Percentiles rank a stretch among this genome's conserved stretches.
phyloP scores from a whole-genome alignment of 2,797 vertebrate genomes.

The Neosalanx taihuensis region DNA sequence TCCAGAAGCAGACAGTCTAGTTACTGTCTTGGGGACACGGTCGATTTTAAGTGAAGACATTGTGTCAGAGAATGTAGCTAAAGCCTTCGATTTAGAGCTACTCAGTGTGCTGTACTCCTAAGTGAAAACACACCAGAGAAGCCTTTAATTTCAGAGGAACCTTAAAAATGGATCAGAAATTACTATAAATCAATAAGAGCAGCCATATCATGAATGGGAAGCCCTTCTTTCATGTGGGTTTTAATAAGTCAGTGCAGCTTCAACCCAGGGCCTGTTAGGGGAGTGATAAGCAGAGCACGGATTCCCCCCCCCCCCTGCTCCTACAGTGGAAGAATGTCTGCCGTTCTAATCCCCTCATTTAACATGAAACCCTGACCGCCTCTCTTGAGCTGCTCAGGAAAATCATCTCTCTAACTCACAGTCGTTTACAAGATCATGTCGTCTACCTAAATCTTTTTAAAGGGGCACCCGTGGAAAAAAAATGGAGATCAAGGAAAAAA shows the following conservation, averaged over 20 bases:
- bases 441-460: slow-evolving; percentile 48
- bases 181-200: slow-evolving; percentile 25
- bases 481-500: slow-evolving; percentile 39
- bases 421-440: slow-evolving; percentile 51
- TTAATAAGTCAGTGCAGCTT: slow-evolving; percentile 24
- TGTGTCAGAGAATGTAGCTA: background rate
- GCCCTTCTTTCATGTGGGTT: slow-evolving; percentile 26
- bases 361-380: slow-evolving; percentile 36
- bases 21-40: background rate
- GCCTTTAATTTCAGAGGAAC: slow-evolving; percentile 2
- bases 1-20: background rate
- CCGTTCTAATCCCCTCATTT: slow-evolving; percentile 53
- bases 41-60: background rate
- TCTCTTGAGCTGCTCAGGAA: slow-evolving; percentile 23
- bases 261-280: slow-evolving; percentile 31
- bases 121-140: background rate
- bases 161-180: slow-evolving; percentile 30
- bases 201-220: background rate
- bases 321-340: slow-evolving; percentile 23
- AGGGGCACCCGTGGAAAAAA: slow-evolving; percentile 38
- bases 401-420: slow-evolving; percentile 30
- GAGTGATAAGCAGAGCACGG: slow-evolving; percentile 33
- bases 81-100: background rate
- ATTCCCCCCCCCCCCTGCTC: slow-evolving; percentile 6
- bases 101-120: background rate